Evolutionary conservation across 2,113 vertebrate genomes (phyloP).

Genomic region (Ginglymostoma cirratum): DNA sequence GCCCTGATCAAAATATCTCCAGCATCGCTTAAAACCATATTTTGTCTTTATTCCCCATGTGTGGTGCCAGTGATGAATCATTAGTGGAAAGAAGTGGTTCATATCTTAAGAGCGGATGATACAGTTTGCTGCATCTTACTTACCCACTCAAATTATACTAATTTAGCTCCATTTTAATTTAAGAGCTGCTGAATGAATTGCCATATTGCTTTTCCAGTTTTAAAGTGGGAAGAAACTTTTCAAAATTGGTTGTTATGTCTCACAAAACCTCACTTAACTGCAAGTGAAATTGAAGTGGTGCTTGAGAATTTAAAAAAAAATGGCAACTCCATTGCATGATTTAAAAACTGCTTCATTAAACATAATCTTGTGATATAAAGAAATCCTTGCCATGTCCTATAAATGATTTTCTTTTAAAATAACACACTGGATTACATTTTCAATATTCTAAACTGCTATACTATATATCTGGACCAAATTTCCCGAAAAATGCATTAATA

Average conservation of each 20-base stretch:
- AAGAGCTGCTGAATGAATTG: background rate
- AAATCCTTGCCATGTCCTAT: too few relatives aligned
- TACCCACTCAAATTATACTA: background rate
- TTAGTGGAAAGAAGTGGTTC: too few relatives aligned
- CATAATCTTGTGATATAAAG: background rate
- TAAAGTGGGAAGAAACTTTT: background rate
- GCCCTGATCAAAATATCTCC: background rate
- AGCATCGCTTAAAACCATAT: background rate
- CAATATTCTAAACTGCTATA: background rate
- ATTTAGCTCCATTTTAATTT: background rate
- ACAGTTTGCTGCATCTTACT: background rate
- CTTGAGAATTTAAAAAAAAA: background rate
- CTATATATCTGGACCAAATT: background rate
- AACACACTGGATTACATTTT: background rate
- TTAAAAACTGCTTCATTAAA: background rate
- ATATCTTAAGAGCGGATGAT: background rate
- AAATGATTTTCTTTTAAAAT: background rate
- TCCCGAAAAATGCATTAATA: too few relatives aligned
- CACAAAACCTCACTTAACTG: background rate
- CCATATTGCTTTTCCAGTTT: background rate
- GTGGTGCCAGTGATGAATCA: background rate
- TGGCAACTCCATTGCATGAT: background rate
- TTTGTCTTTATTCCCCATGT: background rate
- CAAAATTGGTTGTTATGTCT: background rate
- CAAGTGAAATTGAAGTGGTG: background rate